phyloP scores from a whole-genome alignment of 1,140 invertebrate species.

The Linepithema humile region DNA sequence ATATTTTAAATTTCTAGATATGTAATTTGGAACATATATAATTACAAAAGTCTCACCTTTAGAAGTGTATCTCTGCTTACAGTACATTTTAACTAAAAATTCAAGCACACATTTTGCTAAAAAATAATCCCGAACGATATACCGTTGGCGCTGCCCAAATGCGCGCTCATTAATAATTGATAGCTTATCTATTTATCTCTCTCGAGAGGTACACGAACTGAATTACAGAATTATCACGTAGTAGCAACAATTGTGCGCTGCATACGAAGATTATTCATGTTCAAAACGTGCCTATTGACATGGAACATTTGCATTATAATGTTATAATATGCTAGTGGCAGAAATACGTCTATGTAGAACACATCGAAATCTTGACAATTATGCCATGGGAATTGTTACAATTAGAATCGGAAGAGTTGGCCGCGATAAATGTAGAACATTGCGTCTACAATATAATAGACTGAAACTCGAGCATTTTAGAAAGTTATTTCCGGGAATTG shows the following conservation, averaged over 20 bases:
- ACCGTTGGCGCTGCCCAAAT: not conserved
- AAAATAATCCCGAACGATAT: not conserved
- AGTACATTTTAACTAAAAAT: slow-evolving; percentile 13
- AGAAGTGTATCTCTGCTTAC: no score
- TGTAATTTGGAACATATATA: no score
- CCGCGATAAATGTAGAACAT: not conserved
- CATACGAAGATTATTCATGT: not conserved
- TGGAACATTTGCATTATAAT: not conserved
- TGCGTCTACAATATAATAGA: not conserved
- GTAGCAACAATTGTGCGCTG: not conserved
- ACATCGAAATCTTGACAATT: not conserved
- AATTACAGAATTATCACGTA: not conserved
- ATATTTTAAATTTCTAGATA: no score
- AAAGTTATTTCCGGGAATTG: not conserved
- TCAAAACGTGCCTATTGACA: not conserved
- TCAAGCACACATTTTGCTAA: not conserved
- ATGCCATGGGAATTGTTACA: slow-evolving; percentile 26
- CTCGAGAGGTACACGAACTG: not conserved
- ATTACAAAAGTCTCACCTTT: no score
- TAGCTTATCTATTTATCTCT: not conserved
- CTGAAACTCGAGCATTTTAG: not conserved
- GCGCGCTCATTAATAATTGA: slow-evolving; percentile 33
- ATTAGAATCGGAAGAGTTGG: not conserved
- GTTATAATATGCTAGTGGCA: no score
- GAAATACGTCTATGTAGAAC: slow-evolving; percentile 8